These are phyloP conservation scores for Lutjanus argentimaculatus DNA, from an alignment of 2,797 vertebrate genomes.

Conservation along the genomic window DNA sequence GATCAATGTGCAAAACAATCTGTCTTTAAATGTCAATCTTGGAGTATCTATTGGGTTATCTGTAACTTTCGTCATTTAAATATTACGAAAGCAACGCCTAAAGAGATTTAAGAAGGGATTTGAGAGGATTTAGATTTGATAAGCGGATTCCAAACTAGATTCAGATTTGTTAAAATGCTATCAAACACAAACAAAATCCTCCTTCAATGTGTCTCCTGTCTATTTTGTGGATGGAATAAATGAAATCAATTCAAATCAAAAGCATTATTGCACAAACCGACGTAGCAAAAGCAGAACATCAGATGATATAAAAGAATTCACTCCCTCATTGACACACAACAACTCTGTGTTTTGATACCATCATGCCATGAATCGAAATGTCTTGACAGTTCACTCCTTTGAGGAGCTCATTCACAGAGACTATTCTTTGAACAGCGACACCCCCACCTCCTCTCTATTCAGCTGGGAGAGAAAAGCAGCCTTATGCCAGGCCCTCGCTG, in stretches of 20 bases:
- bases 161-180: conserved; percentile 37
- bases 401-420: conserved; percentile 36
- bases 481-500: conserved; percentile 56
- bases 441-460: conserved; percentile 34
- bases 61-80: neutral
- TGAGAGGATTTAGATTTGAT: conserved; percentile 40
- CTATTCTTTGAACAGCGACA: conserved; percentile 43
- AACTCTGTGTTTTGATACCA: conserved; percentile 18
- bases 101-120: conserved; percentile 14
- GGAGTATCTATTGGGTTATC: neutral
- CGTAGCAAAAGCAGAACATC: neutral
- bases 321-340: conserved; percentile 11
- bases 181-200: conserved; percentile 25
- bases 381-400: conserved; percentile 49
- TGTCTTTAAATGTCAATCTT: neutral
- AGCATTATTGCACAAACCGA: conserved; percentile 1
- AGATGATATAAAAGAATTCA: neutral
- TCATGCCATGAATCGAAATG: conserved; percentile 21
- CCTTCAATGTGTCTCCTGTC: conserved; percentile 7
- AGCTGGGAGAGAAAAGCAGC: conserved; percentile 63
- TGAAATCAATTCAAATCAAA: conserved; percentile 7
- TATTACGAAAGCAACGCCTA: conserved; percentile 27
- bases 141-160: conserved; percentile 34
- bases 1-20: too few relatives aligned
- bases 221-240: conserved; percentile 18